phyloP scores from a whole-genome alignment of 2,888 invertebrate species.

The Drosophila acutilabella region DNA sequence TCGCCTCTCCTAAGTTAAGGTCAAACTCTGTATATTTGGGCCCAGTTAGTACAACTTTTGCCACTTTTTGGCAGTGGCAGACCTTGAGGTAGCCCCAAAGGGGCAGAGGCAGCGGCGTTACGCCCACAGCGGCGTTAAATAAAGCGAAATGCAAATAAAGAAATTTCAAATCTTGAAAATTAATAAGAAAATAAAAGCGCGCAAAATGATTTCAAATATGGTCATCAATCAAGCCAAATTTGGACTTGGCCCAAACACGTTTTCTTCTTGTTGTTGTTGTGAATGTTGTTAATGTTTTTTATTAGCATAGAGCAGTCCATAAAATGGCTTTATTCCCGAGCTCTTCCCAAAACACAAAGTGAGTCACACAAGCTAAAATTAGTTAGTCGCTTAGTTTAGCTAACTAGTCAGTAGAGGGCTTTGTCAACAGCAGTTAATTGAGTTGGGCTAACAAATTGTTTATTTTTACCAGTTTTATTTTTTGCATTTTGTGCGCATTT shows the following conservation, averaged over 20 bases:
- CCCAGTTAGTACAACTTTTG: background rate
- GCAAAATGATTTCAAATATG: conserved; percentile 47
- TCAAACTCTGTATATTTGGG: background rate
- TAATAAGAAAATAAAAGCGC: conserved; percentile 21
- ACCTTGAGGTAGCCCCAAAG: conserved; percentile 16
- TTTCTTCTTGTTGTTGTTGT: conserved; percentile 15
- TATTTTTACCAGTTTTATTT: conserved; percentile 72
- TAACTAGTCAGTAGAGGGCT: conserved; percentile 7
- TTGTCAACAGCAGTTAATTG: conserved; percentile 25
- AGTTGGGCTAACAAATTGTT: conserved; percentile 5
- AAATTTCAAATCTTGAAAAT: conserved; percentile 43
- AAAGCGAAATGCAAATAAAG: conserved; percentile 35
- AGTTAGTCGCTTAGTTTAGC: conserved; percentile 10
- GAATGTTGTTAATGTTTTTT: conserved; percentile 23
- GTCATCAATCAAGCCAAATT: conserved; percentile 50
- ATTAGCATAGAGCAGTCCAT: conserved; percentile 14
- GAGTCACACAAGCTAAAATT: conserved; percentile 1
- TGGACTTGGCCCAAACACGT: conserved; percentile 18
- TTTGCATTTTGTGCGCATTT: conserved; percentile 54
- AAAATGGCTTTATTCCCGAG: conserved; percentile 21
- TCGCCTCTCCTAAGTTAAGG: background rate
- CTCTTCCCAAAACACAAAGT: conserved; percentile 21
- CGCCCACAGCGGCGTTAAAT: conserved; percentile 11
- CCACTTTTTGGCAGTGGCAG: conserved; percentile 2
- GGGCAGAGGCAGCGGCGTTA: background rate